Base-by-base conservation (phyloP, 2,888 invertebrate species). In the Dione vanillae region DNA sequence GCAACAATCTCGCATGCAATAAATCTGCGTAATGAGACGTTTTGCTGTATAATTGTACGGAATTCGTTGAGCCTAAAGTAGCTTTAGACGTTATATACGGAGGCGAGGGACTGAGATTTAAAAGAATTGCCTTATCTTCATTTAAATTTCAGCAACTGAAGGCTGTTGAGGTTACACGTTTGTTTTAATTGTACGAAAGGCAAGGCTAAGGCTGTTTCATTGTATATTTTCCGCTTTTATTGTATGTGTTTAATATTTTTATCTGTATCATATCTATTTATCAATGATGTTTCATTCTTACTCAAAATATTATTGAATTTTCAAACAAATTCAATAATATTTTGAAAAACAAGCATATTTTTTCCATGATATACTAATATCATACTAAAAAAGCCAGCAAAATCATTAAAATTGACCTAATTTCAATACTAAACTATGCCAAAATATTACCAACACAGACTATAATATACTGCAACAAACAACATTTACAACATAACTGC, bases 1-100 rank as follows among this genome's bases (percentile, higher is more conserved):
- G 65, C 61, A 66, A 67, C 62, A 68, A 62, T 68, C 68, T 68
- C 43, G 51, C 52, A 10, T 68, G 68, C 68, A 68, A 61, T 68
- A 68, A 68, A 68, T 68, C 61, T 51, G 14, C 52, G 61, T 62
- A 62, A 69, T 40, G 58, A 65, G 58, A 51, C 65, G 51, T 65
- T 69, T n/a, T 41, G 35, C 49, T 65, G 47, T 51, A 65, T 68
- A 68, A 68, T 62, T 68, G 16, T 61, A n/a, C 27, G 27, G 43
- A 43, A 43, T 61, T 43, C 20, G 59, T 43, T 20, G 59, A 45
- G 59, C n/a, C 43, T 37, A 35, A 54, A 37, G 43, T 43, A 43
- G 43, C 43, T 59, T 41, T 59, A 43, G 7, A 14, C 14, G 41
- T 59, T 20, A 59, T 59, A 27, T 20, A 59, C 43, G 20, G 20